phyloP scores from a whole-genome alignment of 2,113 vertebrate genomes.

The Tachysurus fulvidraco region DNA sequence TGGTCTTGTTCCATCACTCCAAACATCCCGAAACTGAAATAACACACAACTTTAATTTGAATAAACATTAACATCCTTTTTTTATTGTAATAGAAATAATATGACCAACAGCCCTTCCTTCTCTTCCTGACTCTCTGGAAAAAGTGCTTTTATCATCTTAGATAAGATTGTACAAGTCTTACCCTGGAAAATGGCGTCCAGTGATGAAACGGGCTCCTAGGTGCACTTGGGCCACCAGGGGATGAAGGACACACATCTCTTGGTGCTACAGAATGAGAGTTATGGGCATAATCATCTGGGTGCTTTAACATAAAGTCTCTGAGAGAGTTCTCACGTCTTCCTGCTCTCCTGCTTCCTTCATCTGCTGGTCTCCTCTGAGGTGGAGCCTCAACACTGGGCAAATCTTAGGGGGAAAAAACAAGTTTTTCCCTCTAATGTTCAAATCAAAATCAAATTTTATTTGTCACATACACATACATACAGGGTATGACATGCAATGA shows the following conservation, averaged over 20 bases:
- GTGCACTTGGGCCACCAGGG: constrained; percentile 38
- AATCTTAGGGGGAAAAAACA: constrained; percentile 47
- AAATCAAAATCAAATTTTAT: too few species aligned
- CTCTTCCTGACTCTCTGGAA: not conserved
- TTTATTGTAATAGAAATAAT: not conserved
- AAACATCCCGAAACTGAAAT: constrained; percentile 67
- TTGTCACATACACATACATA: too few species aligned
- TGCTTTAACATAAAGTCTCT: constrained; percentile 75
- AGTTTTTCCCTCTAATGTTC: not conserved
- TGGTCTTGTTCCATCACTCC: constrained; percentile 52
- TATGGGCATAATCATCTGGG: constrained; percentile 31
- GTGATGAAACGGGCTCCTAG: constrained; percentile 48
- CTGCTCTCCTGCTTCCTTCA: not conserved
- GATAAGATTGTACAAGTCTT: not conserved
- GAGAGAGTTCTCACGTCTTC: constrained; percentile 59
- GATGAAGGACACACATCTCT: constrained; percentile 24
- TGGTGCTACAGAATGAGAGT: constrained; percentile 27
- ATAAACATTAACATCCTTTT: not conserved
- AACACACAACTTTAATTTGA: not conserved
- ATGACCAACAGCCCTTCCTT: not conserved
- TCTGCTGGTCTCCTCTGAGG: constrained; percentile 49
- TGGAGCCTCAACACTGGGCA: constrained; percentile 60
- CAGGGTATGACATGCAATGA: too few species aligned
- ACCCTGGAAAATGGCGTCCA: constrained; percentile 69
- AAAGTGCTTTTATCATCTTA: not conserved